Base-by-base conservation (phyloP, 1,140 invertebrate species). In the Metopolophium dirhodum region DNA sequence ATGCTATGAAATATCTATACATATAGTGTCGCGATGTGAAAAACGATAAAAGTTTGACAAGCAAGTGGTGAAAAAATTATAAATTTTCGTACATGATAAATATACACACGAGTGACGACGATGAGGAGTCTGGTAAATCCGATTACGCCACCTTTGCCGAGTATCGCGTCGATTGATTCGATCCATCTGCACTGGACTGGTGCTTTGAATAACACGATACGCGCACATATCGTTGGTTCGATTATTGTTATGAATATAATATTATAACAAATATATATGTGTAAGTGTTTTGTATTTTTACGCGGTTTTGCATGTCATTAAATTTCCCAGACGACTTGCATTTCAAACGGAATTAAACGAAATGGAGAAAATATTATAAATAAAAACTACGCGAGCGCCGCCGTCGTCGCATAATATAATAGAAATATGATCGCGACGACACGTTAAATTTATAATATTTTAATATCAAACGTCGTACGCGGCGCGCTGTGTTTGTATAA, bases 121-220 rank as follows among this genome's bases (percentile, higher is more conserved):
- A 85, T 4, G 26, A 77, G 30, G 37, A 86, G 85, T 86, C 85
- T 20, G 47, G 22, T 22, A 54, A 89, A 90, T 45, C 54, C 89
- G 57, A 68, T 90, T 68, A 90, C 89, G 54, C 26, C 89, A 41
- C 35, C 47, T 35, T 8, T n/a, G 22, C n/a, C 49, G n/a, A 18
- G 30, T 87, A 87, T 23, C 37, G 87, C 89, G 89, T 90, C 89
- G 89, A 90, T 68, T 90, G 89, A 90, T 90, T 68, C 18, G 89
- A 47, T 90, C 89, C 30, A 45, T 90, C 89, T 35, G 45, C 54
- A 23, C 9, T 37, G 88, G 23, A 35, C 37, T 26, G 41, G 26
- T 11, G 26, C 89, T 90, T 90, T 90, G 89, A 68, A 90, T 90
- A 90, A 90, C 37, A 47, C 89, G 89, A 90, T 90, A 90, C 37